Conservation (phyloP, 2,113 vertebrate species). For the Anthoscopus minutus region DNA sequence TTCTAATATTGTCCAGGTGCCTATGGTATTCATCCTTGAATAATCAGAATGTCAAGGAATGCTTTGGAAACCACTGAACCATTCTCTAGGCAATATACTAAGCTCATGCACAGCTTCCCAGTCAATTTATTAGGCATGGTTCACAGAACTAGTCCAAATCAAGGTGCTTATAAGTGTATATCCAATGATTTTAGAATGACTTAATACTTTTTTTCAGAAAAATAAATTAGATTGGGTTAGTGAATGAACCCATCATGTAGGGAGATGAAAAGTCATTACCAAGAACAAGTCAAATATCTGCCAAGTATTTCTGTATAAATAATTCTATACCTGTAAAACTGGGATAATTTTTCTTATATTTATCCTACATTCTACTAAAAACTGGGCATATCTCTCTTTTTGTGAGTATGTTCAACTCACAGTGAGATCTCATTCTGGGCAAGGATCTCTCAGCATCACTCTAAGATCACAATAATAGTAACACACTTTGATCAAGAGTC, state of each 20-base stretch:
- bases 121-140: not conserved
- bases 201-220: not conserved
- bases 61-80: not conserved
- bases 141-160: not conserved
- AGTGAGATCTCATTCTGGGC: not conserved
- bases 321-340: not conserved
- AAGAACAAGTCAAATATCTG: not conserved
- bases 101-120: not conserved
- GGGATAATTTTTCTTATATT: not conserved
- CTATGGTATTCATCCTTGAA: not conserved
- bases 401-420: not conserved
- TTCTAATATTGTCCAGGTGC: not conserved
- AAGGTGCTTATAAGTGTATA: not conserved
- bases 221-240: not conserved
- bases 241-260: not conserved
- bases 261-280: not conserved
- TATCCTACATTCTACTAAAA: not conserved
- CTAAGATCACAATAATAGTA: not conserved
- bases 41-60: not conserved
- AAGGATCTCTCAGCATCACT: not conserved
- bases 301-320: not conserved
- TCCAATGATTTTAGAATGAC: not conserved
- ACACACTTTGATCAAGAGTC: not conserved
- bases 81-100: not conserved
- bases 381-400: not conserved